Evolutionary conservation across 2,113 vertebrate genomes (phyloP).

Genomic region (Tichodroma muraria): DNA sequence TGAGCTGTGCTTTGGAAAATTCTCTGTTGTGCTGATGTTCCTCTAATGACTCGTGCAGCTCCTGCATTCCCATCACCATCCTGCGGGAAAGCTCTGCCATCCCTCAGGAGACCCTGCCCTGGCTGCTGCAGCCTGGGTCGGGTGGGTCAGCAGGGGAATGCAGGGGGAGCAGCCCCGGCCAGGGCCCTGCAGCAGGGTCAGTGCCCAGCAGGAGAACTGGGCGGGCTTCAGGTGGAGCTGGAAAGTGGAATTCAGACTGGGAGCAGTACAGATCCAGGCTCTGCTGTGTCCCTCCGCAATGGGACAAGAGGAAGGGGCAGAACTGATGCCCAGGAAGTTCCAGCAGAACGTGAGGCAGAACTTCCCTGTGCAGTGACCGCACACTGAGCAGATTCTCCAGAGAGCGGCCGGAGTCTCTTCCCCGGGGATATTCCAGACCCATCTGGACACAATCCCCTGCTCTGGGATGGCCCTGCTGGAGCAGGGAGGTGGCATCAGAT

Average conservation of each 20-base stretch:
- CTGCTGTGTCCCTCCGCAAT: not conserved
- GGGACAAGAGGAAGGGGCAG: not conserved
- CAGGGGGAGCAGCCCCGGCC: not conserved
- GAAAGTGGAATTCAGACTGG: not conserved
- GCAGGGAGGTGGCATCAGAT: not conserved
- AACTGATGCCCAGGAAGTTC: not conserved
- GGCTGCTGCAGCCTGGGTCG: not conserved
- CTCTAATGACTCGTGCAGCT: not conserved
- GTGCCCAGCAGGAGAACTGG: not conserved
- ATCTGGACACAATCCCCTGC: not conserved
- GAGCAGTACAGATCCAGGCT: not conserved
- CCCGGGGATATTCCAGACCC: not conserved
- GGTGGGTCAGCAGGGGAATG: not conserved
- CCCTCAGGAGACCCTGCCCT: not conserved
- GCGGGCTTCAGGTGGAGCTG: not conserved
- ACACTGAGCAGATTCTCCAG: not conserved
- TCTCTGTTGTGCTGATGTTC: not conserved
- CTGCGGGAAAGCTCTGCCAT: not conserved
- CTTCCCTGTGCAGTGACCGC: not conserved
- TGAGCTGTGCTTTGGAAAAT: not conserved
- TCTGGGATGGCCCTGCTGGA: not conserved
- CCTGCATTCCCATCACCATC: not conserved
- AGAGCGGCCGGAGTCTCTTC: not conserved
- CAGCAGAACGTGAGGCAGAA: not conserved
- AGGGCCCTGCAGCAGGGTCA: not conserved